phyloP scores from a whole-genome alignment of 1,140 invertebrate genomes.

The Radopholus similis region DNA sequence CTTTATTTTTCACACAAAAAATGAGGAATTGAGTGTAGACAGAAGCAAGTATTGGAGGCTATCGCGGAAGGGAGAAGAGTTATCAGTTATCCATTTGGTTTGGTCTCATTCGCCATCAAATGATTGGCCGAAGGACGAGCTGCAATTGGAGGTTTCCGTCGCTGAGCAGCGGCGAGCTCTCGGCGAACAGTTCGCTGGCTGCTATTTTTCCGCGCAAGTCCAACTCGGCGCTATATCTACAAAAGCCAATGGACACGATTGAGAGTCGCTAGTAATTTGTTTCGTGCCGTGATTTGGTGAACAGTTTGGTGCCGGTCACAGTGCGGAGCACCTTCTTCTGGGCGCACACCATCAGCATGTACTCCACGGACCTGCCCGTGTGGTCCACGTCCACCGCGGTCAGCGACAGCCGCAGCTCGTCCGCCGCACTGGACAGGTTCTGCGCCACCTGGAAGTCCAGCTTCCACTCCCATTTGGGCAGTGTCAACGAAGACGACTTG shows the following conservation, averaged over 20 bases:
- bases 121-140: constrained; percentile 36
- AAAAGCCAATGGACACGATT: not conserved
- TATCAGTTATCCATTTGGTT: not conserved
- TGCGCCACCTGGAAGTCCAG: constrained; percentile 58
- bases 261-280: not conserved
- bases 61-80: not conserved
- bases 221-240: constrained; percentile 43
- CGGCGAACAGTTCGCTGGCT: constrained; percentile 31
- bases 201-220: constrained; percentile 39
- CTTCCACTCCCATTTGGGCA: constrained; percentile 63
- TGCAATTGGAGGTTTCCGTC: constrained; percentile 42
- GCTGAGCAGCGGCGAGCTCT: constrained; percentile 31
- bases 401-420: constrained; percentile 60
- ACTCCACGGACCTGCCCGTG: constrained; percentile 61
- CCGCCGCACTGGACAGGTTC: constrained; percentile 10
- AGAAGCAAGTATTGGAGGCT: not conserved
- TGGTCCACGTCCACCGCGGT: constrained; percentile 62
- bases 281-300: constrained; percentile 61
- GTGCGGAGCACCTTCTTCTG: constrained; percentile 60
- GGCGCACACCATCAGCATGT: constrained; percentile 61
- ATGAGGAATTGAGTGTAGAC: not conserved
- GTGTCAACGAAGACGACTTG: constrained; percentile 60
- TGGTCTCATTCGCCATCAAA: constrained; percentile 2
- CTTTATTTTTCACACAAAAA: no score
- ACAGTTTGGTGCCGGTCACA: constrained; percentile 62